Evolutionary conservation across 2,888 invertebrate species (phyloP).

Genomic region (Rambutsinella grinnellia): DNA sequence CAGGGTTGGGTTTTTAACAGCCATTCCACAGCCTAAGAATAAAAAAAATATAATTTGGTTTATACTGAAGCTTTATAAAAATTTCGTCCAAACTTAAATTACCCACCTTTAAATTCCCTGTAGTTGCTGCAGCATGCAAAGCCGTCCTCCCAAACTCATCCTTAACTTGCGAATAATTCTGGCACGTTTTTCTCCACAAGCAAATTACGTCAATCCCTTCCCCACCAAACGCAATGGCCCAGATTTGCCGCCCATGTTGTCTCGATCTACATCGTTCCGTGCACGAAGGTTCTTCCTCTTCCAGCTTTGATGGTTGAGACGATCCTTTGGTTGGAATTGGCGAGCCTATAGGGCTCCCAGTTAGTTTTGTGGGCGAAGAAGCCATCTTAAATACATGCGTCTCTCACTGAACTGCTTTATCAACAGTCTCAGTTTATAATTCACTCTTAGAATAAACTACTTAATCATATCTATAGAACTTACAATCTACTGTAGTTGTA

Average conservation of each 20-base stretch:
- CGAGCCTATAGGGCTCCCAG: background rate
- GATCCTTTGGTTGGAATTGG: background rate
- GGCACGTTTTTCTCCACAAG: constrained; percentile 74
- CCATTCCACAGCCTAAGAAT: constrained; percentile 78
- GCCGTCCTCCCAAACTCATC: constrained; percentile 80
- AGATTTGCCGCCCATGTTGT: constrained; percentile 56
- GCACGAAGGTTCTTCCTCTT: constrained; percentile 47
- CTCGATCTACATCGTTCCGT: constrained; percentile 58
- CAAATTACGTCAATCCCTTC: constrained; percentile 71
- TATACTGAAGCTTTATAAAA: background rate
- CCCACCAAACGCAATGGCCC: constrained; percentile 68
- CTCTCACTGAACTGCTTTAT: background rate
- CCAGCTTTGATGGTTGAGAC: background rate
- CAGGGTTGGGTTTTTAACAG: constrained; percentile 75
- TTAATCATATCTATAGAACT: background rate
- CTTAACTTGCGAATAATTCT: constrained; percentile 74
- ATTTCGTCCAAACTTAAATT: background rate
- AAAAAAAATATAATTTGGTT: background rate
- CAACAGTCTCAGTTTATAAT: too few species aligned
- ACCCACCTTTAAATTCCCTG: constrained; percentile 42
- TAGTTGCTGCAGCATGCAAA: constrained; percentile 82
- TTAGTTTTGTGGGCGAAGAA: background rate
- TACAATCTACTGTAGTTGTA: background rate
- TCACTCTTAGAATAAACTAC: too few species aligned
- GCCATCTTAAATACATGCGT: too few species aligned